These are phyloP conservation scores for Drosophila helvetica DNA, from an alignment of 2,888 invertebrate genomes.

Conservation along the genomic window DNA sequence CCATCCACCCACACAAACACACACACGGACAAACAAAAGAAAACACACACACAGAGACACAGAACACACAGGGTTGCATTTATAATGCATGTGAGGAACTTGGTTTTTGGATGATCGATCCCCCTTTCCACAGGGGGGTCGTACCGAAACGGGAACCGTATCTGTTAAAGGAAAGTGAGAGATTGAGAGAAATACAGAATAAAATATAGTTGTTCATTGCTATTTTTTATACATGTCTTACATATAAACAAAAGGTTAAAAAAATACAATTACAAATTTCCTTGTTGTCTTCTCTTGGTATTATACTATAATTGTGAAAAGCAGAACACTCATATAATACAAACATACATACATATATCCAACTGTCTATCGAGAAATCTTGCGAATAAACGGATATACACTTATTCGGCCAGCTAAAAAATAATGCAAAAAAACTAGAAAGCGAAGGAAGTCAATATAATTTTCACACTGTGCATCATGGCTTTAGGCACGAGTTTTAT, in stretches of 20 bases:
- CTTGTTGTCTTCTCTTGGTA: slow-evolving; percentile 48
- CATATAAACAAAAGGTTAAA: slow-evolving; percentile 48
- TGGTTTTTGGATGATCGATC: slow-evolving; percentile 11
- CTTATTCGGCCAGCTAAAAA: not conserved
- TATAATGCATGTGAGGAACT: slow-evolving; percentile 31
- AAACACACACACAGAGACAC: slow-evolving; percentile 10
- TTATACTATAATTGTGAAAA: slow-evolving; percentile 44
- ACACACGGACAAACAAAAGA: not conserved
- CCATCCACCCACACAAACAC: slow-evolving; percentile 2
- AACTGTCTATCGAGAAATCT: slow-evolving; percentile 26
- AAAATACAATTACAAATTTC: slow-evolving; percentile 42
- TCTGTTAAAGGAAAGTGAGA: slow-evolving; percentile 35
- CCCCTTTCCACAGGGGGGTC: slow-evolving; percentile 4
- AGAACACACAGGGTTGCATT: slow-evolving; percentile 38
- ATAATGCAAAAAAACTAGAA: not conserved
- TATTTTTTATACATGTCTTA: slow-evolving; percentile 55
- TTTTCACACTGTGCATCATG: slow-evolving; percentile 29
- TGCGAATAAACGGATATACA: not conserved
- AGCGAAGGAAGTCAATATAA: not conserved
- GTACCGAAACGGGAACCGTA: slow-evolving; percentile 30
- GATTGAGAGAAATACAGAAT: slow-evolving; percentile 39
- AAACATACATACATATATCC: slow-evolving; percentile 32
- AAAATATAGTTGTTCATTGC: slow-evolving; percentile 49
- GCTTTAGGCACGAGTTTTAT: slow-evolving; percentile 49
- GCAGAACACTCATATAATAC: slow-evolving; percentile 46